phyloP scores from a whole-genome alignment of 2,113 vertebrate species.

The Nannospalax galili region DNA sequence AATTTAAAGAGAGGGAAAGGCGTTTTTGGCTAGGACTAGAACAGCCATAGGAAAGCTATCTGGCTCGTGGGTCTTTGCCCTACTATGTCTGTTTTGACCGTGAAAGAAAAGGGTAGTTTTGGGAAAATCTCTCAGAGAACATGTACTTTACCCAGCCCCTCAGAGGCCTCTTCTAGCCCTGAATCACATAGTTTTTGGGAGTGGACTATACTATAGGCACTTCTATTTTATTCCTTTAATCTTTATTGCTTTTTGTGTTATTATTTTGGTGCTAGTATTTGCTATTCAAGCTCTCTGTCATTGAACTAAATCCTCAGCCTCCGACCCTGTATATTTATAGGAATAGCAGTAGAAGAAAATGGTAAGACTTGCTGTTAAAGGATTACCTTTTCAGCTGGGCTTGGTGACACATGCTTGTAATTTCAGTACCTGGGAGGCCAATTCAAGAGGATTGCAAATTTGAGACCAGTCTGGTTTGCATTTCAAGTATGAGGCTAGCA shows the following conservation, averaged over 20 bases:
- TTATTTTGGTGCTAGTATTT: no score
- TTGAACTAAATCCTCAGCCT: background rate
- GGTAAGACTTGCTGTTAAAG: background rate
- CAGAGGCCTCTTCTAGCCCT: background rate
- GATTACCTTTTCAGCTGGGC: background rate
- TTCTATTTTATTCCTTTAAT: no score
- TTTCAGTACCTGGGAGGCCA: no score
- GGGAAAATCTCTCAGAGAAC: background rate
- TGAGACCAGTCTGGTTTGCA: background rate
- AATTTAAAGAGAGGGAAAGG: background rate
- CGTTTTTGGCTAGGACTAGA: background rate
- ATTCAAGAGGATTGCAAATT: background rate
- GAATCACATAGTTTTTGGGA: background rate
- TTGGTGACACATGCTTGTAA: background rate
- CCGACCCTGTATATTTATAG: background rate
- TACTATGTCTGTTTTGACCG: slow-evolving; percentile 32
- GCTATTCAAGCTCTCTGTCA: no score
- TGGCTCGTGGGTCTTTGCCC: background rate
- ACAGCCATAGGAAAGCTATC: background rate
- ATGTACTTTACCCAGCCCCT: background rate
- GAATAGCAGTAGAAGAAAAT: background rate
- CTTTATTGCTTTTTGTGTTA: no score
- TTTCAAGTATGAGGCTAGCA: no score
- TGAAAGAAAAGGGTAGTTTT: slow-evolving; percentile 6
- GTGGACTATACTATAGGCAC: no score